These are phyloP conservation scores for Cinara cedri DNA, from an alignment of 2,888 invertebrate genomes.

Conservation along the genomic window DNA sequence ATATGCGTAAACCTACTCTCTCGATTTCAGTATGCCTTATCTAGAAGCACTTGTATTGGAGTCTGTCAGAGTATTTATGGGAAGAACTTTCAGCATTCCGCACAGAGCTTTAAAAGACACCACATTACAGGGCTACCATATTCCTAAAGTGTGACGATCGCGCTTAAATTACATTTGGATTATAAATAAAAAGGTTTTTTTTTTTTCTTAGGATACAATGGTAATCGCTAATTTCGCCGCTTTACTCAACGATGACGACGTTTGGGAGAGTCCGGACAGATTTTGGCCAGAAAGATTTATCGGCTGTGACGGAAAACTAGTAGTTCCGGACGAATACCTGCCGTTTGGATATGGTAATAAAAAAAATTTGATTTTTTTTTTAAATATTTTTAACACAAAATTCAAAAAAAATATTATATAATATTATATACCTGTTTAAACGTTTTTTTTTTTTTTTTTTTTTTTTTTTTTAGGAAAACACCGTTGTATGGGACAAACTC, in stretches of 20 bases:
- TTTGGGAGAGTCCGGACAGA: slow-evolving; percentile 73
- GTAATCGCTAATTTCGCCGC: slow-evolving; percentile 78
- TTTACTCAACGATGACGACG: slow-evolving; percentile 72
- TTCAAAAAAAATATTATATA: slow-evolving; percentile 18
- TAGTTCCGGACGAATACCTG: slow-evolving; percentile 73
- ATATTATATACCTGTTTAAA: background rate
- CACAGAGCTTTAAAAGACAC: slow-evolving; percentile 79
- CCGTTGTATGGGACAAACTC: slow-evolving; percentile 81
- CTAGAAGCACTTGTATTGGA: slow-evolving; percentile 80
- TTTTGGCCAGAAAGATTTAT: slow-evolving; percentile 81
- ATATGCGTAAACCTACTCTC: background rate
- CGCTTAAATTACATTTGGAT: background rate
- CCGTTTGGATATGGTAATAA: slow-evolving; percentile 76
- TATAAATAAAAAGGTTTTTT: background rate
- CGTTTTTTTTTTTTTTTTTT: slow-evolving; percentile 25
- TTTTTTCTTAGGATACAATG: slow-evolving; percentile 73
- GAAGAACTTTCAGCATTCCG: slow-evolving; percentile 78
- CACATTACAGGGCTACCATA: slow-evolving; percentile 72
- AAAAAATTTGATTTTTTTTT: too few relatives aligned
- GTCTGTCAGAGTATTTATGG: slow-evolving; percentile 79
- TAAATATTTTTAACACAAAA: too few relatives aligned
- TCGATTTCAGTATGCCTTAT: slow-evolving; percentile 74
- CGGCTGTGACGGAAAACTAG: slow-evolving; percentile 67
- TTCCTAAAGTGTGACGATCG: slow-evolving; percentile 72
- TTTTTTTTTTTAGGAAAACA: slow-evolving; percentile 67